Base-by-base conservation (phyloP, 35 echinoderm and acorn worm species). In the Acanthaster planci region DNA sequence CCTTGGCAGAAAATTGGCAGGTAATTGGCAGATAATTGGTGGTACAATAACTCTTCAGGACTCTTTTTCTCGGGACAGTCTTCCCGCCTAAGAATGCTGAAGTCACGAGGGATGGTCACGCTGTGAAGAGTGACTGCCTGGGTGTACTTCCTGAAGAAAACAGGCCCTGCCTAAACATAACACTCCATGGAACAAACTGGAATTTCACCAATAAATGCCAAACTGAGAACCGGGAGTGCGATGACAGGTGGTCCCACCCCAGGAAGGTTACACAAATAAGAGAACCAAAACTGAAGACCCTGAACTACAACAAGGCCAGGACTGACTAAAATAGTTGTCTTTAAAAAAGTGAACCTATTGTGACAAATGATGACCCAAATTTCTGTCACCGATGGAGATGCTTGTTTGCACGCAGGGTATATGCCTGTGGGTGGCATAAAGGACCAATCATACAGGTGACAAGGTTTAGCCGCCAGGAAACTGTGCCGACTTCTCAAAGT, bases 161-260 rank as follows among this genome's bases (percentile, higher is more conserved):
- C 42, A n/a, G n/a, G n/a, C n/a, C n/a, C n/a, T n/a, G 42, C 42
- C 42, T 47, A 47, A n/a, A n/a, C n/a, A n/a, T n/a, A n/a, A n/a
- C n/a, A 26, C 64, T 72, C 64, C 7, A 8, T 72, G 23, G 21
- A 34, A 34, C 29, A 14, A 34, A 6, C 64, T 29, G 64, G 64
- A 72, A 72, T 72, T 72, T 26, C 64, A 34, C 26, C 64, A 72
- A 72, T 72, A 72, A 72, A 72, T 72, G 64, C 26, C 64, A 72
- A 72, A 72, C 64, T 72, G 64, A 31, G 64, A 31, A 31, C 64
- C 30, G 34, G 30, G 64, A 19, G 34, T 72, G 64, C 15, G 8
- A 72, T n/a, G 30, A 72, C 64, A 72, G 64, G 64, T 72, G 64
- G 26, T 26, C 42, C 34, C 64, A 26, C 26, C 64, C 15, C 7